phyloP scores from a whole-genome alignment of 1,140 invertebrate species.

The Trichonephila clavipes region DNA sequence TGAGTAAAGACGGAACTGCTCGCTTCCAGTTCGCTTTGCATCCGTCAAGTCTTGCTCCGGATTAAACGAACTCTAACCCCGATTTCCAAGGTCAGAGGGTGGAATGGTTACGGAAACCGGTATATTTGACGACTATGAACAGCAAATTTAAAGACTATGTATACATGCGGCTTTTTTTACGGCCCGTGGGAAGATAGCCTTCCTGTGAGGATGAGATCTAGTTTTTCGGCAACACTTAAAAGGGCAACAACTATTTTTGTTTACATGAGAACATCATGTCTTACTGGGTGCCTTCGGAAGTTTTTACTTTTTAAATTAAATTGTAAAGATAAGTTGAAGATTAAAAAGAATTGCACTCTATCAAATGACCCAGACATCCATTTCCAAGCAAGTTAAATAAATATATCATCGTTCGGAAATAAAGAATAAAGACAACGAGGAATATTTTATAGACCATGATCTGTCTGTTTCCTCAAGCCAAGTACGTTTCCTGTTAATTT shows the following conservation, averaged over 20 bases:
- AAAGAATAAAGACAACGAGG: too few relatives aligned
- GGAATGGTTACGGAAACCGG: conserved; percentile 57
- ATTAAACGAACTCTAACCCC: conserved; percentile 72
- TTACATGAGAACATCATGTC: not conserved
- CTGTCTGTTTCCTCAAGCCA: too few relatives aligned
- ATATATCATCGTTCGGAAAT: too few relatives aligned
- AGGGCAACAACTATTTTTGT: not conserved
- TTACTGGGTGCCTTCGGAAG: not conserved
- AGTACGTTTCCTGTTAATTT: too few relatives aligned
- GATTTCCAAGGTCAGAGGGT: conserved; percentile 69
- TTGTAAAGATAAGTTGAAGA: too few relatives aligned
- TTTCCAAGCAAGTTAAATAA: too few relatives aligned
- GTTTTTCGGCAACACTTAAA: not conserved
- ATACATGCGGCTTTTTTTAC: not conserved
- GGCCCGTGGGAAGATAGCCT: conserved; percentile 49
- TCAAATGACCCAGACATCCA: too few relatives aligned
- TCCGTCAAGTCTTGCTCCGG: conserved; percentile 62
- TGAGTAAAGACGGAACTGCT: conserved; percentile 55
- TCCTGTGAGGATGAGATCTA: not conserved
- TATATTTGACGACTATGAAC: conserved; percentile 49
- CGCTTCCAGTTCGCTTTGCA: conserved; percentile 27
- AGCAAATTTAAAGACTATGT: conserved; percentile 46
- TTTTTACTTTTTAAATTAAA: too few relatives aligned
- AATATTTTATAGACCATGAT: too few relatives aligned
- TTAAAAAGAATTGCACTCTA: too few relatives aligned